Evolutionary conservation across 1,140 invertebrate genomes (phyloP), one percentile per base, ranked within the genome.

Genomic region (Helicoverpa zea): DNA sequence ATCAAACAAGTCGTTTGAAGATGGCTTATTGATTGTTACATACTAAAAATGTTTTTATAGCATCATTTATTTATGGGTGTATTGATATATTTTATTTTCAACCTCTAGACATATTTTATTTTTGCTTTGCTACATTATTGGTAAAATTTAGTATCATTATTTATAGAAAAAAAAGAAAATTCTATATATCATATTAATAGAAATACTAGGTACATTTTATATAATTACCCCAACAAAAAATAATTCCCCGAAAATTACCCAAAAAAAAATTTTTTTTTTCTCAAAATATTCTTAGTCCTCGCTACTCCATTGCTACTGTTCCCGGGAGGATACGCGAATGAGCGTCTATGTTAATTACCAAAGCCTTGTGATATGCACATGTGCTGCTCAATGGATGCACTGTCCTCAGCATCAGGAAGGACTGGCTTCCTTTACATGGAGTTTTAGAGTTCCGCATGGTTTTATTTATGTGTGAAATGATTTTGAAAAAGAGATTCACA

Each of bases 341-440:
- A 82, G 59, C 58, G 84, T 81, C 85, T 88, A 88, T 88, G 90
- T 91, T 94, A 92, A 94, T 94, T 94, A 94, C 92, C 91, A 89
- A 94, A 92, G 91, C 68, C 81, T 81, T 87, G 74, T 72, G 79
- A 61, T 61, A 43, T 75, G 83, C 88, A 89, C 85, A 89, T 89
- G 89, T 86, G 87, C 73, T 52, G 80, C 76, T 83, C 59, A 87
- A 89, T 83, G 87, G 61, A 75, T 78, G 54, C 68, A 77, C 85
- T 85, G 86, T 89, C 82, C 85, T 51, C 78, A 68, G 63, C 49
- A 35, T 11, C 49, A 9, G 76, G 76, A 79, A 79, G 76, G 76
- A 77, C 18, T 66, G 61, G 30, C 29, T 66, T 77, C 75, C 75
- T 77, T 66, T 77, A 16, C 23, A 63, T 52, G 16, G 43, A 63